Base-by-base conservation (phyloP, 2,113 vertebrate species). In the Pteronura brasiliensis region DNA sequence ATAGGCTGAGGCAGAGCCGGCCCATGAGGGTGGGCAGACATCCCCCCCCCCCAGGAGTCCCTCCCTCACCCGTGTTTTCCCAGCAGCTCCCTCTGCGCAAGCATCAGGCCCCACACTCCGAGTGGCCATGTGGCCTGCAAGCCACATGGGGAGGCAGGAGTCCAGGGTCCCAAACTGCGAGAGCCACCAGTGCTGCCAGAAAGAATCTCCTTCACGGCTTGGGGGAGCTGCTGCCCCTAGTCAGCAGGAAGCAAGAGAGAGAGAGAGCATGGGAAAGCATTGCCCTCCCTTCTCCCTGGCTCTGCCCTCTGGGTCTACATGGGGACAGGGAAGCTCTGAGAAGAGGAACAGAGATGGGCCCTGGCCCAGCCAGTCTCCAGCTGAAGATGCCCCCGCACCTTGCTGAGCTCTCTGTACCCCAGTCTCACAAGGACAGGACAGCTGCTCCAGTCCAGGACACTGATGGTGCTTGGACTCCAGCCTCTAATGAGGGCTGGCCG, bases 1-100 rank as follows among this genome's bases (percentile, higher is more conserved):
- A 0, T 99, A 99, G 98, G 67, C 71, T n/a, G 39, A 34, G 55
- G 42, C 0, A 0, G 21, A 52, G 71, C 90, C 27, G 20, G 47
- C 47, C 7, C 10, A 44, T 0, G 2, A 7, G 47, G 67, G 29
- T 18, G 4, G 39, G 4, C 29, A 61, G 49, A 31, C 36, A 34
- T 25, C 47, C 12, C 44, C n/a, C 12, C 44, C n/a, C 42, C 0
- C 7, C 59, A 61, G 65, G 55, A 55, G 17, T 39, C 42, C 6
- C 2, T 31, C 49, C 15, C 34, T n/a, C 9, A 29, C 31, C 47
- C 36, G 29, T 71, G 61, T 82, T 55, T 67, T 21, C 44, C 31
- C 18, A 74, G 57, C 39, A 49, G 34, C 47, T 82, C 36, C 61
- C 71, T 80, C 36, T 31, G 71, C 31, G 67, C 25, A n/a, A 55